These are phyloP conservation scores for Nannospalax galili DNA, from an alignment of 2,113 vertebrate genomes.

Conservation along the genomic window DNA sequence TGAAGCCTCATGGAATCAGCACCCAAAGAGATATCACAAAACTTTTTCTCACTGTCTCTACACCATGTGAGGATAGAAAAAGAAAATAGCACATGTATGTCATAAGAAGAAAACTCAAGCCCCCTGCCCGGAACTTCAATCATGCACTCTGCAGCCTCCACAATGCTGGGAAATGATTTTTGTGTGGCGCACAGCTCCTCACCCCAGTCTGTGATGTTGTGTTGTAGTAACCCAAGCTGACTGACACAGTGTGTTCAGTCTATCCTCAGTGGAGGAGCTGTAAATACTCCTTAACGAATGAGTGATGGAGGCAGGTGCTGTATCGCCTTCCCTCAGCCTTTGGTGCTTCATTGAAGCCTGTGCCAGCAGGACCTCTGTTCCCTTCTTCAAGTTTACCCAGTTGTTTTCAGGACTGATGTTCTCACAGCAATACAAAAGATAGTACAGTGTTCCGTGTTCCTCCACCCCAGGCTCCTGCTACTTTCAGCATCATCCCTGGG, in stretches of 20 bases:
- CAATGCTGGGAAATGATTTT: neutral
- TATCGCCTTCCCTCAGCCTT: neutral
- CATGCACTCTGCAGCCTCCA: neutral
- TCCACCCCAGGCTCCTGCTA: neutral
- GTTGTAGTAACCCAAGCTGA: neutral
- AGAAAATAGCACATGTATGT: neutral
- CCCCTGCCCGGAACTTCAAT: neutral
- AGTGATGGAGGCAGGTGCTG: neutral
- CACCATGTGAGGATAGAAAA: rapidly evolving
- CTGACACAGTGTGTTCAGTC: neutral
- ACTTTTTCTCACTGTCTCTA: neutral
- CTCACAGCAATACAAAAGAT: neutral
- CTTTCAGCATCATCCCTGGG: neutral
- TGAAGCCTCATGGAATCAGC: neutral
- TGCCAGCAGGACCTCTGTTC: neutral
- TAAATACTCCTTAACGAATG: neutral
- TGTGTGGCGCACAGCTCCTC: too few species aligned
- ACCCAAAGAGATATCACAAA: neutral
- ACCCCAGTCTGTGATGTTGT: too few species aligned
- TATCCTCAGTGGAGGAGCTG: neutral
- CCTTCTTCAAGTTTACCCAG: neutral
- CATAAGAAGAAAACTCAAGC: neutral
- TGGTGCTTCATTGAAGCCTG: neutral
- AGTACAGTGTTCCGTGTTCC: neutral
- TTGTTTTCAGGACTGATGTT: neutral